Conservation (phyloP, 2,888 invertebrate genomes). For the Acleris sparsana region DNA sequence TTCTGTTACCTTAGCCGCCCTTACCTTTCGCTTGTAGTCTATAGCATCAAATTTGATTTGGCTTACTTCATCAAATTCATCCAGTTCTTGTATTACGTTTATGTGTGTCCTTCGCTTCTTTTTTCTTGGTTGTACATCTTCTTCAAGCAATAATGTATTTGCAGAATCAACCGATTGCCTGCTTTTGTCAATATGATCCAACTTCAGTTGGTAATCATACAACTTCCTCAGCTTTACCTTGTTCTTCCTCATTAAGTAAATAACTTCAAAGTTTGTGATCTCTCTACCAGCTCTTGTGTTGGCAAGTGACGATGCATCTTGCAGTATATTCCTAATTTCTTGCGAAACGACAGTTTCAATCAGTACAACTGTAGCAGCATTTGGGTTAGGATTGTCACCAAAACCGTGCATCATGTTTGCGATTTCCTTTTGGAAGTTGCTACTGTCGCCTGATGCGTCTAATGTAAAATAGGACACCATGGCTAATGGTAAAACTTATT, state of each 20-base stretch:
- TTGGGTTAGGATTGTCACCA: constrained; percentile 93
- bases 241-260: constrained; percentile 93
- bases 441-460: constrained; percentile 62
- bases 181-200: constrained; percentile 75
- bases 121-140: constrained; percentile 78
- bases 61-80: constrained; percentile 82
- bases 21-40: constrained; percentile 83
- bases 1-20: constrained; percentile 83
- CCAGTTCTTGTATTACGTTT: constrained; percentile 79
- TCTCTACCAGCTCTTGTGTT: constrained; percentile 85
- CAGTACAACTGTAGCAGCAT: constrained; percentile 91
- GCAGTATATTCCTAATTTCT: constrained; percentile 90
- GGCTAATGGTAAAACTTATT: constrained; percentile 10
- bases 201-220: constrained; percentile 87
- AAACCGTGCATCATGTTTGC: constrained; percentile 96
- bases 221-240: constrained; percentile 89
- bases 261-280: constrained; percentile 85
- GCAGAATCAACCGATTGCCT: constrained; percentile 55
- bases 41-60: constrained; percentile 81
- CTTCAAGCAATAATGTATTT: constrained; percentile 67
- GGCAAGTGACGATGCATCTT: constrained; percentile 88
- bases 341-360: constrained; percentile 93
- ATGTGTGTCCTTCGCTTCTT: constrained; percentile 74
- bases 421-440: constrained; percentile 87
- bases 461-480: constrained; percentile 75